Evolutionary conservation across 2,888 invertebrate species (phyloP).

Genomic region (Pristionchus entomophagus): DNA sequence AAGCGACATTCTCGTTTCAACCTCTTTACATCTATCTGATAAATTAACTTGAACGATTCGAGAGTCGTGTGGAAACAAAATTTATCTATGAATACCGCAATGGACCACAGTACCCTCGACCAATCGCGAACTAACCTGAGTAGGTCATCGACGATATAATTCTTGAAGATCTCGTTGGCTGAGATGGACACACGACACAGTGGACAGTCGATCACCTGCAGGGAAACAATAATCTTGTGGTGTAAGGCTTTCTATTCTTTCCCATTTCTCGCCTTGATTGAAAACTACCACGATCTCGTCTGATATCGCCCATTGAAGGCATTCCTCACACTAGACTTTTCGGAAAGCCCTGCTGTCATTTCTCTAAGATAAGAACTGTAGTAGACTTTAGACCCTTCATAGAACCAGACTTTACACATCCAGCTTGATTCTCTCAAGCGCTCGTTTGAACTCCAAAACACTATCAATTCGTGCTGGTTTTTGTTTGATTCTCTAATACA

Average conservation of each 20-base stretch:
- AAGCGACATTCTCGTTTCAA: too few relatives aligned
- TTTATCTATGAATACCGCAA: too few relatives aligned
- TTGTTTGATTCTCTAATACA: background rate
- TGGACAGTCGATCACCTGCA: slow-evolving; percentile 43
- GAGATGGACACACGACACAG: slow-evolving; percentile 44
- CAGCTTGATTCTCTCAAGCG: background rate
- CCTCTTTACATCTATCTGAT: too few relatives aligned
- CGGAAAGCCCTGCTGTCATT: background rate
- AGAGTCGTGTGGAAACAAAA: too few relatives aligned
- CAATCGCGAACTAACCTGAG: slow-evolving; percentile 40
- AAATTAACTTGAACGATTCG: too few relatives aligned
- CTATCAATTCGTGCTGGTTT: background rate
- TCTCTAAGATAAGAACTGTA: background rate
- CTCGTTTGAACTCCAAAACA: background rate
- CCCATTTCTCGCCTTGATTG: background rate
- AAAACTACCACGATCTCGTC: background rate
- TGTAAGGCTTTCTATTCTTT: background rate
- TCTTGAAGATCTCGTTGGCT: slow-evolving; percentile 17
- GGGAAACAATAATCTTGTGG: too few relatives aligned
- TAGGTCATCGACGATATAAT: slow-evolving; percentile 46
- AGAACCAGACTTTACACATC: background rate
- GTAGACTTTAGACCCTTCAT: background rate
- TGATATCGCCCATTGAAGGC: too few relatives aligned
- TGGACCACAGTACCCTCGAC: too few relatives aligned
- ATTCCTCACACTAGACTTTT: background rate